These are phyloP conservation scores for Adineta ricciae DNA, from an alignment of 2,888 invertebrate species.

Conservation along the genomic window DNA sequence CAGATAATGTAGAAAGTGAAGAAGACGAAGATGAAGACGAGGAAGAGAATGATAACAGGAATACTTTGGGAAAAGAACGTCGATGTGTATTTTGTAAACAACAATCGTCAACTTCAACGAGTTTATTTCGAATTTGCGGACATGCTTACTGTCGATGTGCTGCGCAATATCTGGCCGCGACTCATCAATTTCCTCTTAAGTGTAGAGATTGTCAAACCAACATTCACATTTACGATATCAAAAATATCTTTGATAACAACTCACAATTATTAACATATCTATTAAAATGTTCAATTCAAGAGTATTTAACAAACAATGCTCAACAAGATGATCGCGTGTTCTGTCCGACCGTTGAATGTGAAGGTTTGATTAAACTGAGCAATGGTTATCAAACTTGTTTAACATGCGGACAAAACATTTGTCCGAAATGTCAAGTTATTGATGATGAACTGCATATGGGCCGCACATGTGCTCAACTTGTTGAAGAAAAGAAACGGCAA, in stretches of 20 bases:
- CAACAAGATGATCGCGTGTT: constrained; percentile 3
- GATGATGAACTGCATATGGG: not conserved
- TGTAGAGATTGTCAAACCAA: not conserved
- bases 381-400: not conserved
- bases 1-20: not conserved
- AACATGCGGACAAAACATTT: not conserved
- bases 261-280: not conserved
- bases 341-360: not conserved
- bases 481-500: not conserved
- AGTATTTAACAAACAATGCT: not conserved
- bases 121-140: not conserved
- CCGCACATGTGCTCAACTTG: not conserved
- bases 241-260: not conserved
- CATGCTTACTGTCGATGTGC: constrained; percentile 10
- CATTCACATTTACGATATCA: not conserved
- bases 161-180: not conserved
- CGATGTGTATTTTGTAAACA: not conserved
- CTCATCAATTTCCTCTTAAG: not conserved
- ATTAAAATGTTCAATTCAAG: not conserved
- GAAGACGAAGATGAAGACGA: not conserved
- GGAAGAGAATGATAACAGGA: not conserved
- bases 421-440: not conserved
- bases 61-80: not conserved
- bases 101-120: not conserved
- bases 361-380: not conserved